Base-by-base conservation (phyloP, 2,113 vertebrate species). In the Acanthochromis polyacanthus region DNA sequence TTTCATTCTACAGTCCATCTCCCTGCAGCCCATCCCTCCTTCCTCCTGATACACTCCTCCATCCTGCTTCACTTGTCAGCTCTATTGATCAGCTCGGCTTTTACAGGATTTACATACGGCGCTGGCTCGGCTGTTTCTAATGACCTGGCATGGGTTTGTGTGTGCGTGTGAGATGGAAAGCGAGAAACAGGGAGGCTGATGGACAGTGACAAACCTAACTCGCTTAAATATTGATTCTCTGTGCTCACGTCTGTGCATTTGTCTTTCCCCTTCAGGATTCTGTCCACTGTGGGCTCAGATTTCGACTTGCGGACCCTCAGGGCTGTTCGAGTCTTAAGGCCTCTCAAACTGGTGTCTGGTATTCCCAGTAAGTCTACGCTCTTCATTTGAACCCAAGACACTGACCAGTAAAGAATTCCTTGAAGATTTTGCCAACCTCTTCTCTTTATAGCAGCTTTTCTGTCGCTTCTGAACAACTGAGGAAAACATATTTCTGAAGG, bases 261-360 rank as follows among this genome's bases (percentile, higher is more conserved):
- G 40, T 90, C 67, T 88, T 77, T n/a, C 51, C 30, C 62, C 50
- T 83, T 14, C 60, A 95, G 95, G 78, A 95, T 95, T 52, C 89
- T 95, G 65, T 95, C 95, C 56, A 95, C 94, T 25, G 89, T 95
- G 70, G 97, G 98, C 55, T 96, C 97, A 25, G 97, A 98, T 77
- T 98, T 99, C 0, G 98, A 99, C 50, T 95, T 99, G 84, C 97
- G 99, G 92, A 98, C 98, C 1, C 95, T 99, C 85, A 95, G 98
- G 80, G 98, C 98, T 50, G 99, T 99, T 90, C 93, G 98, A 48
- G 98, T 99, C 11, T 91, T 99, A 73, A 95, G 98, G 72, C 98
- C 98, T 1, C 95, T 99, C 80, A 96, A 98, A 71, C 96, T 99
- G 89, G 98, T 99, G 78, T 99, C 98, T 12, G 98, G 98, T 87